Evolutionary conservation across 2,797 vertebrate genomes (phyloP), one percentile per base, ranked within the genome.

Genomic region (Myotis vivesi): DNA sequence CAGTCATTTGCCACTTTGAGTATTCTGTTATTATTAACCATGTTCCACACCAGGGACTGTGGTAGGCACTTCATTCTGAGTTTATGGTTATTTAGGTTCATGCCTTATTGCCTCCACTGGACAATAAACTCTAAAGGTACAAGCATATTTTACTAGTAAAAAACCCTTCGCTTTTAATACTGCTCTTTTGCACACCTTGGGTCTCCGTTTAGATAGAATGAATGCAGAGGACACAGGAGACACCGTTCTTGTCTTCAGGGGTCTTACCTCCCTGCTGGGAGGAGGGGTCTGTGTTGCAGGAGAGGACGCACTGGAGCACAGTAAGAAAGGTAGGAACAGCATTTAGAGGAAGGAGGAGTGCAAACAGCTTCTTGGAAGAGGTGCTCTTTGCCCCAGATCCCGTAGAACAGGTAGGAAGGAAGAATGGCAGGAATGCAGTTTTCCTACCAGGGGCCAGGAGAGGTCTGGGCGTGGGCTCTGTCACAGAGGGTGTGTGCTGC

Each of bases 391-490:
- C 5, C 19, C 41, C 41, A 57, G 76, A 41, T 62, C 38, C 55
- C 71, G 62, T 55, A 62, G 77, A 79, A 36, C 57, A 87, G 77
- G 73, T 64, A 93, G 85, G 59, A 64, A 73, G 84, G 87, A 88
- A 64, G 80, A 73, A 89, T 71, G 92, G 79, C 53, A 64, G 89
- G 85, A 80, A 73, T 88, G 68, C 22, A 3, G 75, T 15, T 2
- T 92, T 46, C 77, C 41, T 55, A 19, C 38, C 12, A 5, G 64
- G 66, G 81, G 7, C n/a, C 10, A 17, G 64, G 17, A 71, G 68
- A 72, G 53, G 22, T 53, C 62, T 75, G 64, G 62, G 22, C 2
- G 2, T 4, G 20, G 41, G 20, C 38, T 8, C 11, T 62, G 44
- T 10, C 12, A 1, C 46, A 20, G 0, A 22, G 76, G 11, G 38